phyloP scores from a whole-genome alignment of 2,888 invertebrate genomes.

The Drosophila nigricruria region DNA sequence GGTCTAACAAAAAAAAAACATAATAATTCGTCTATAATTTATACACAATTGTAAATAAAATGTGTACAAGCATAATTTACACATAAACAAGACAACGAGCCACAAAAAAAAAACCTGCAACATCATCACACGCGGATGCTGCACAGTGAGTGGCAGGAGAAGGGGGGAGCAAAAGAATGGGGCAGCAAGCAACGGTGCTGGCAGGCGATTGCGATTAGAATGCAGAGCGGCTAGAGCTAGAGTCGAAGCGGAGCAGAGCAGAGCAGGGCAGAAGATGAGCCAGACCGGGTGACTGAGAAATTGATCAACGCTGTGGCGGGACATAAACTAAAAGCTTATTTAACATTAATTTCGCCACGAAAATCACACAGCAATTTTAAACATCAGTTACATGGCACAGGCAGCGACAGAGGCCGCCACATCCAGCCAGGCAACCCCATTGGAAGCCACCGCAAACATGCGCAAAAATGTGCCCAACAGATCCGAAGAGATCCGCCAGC shows the following conservation, averaged over 20 bases:
- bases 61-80: slow-evolving; percentile 81
- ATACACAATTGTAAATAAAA: slow-evolving; percentile 80
- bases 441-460: slow-evolving; percentile 72
- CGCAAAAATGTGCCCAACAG: slow-evolving; percentile 56
- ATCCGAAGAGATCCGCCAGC: slow-evolving; percentile 3
- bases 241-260: slow-evolving; percentile 3
- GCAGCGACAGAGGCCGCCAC: slow-evolving; percentile 25
- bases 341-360: slow-evolving; percentile 82
- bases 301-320: slow-evolving; percentile 80
- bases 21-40: slow-evolving; percentile 79
- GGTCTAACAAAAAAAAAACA: slow-evolving; percentile 53
- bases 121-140: slow-evolving; percentile 53
- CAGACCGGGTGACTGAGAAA: slow-evolving; percentile 76
- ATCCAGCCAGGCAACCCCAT: slow-evolving; percentile 32
- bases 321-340: slow-evolving; percentile 82
- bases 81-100: slow-evolving; percentile 74
- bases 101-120: slow-evolving; percentile 53
- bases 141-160: neutral
- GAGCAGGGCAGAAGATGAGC: slow-evolving; percentile 44
- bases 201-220: slow-evolving; percentile 55
- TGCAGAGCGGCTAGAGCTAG: slow-evolving; percentile 46
- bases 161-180: slow-evolving; percentile 6
- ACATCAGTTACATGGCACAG: slow-evolving; percentile 74
- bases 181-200: slow-evolving; percentile 30
- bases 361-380: slow-evolving; percentile 81